These are phyloP conservation scores for Oceanodroma leucorhoa DNA, from an alignment of 2,797 vertebrate species.

Conservation along the genomic window DNA sequence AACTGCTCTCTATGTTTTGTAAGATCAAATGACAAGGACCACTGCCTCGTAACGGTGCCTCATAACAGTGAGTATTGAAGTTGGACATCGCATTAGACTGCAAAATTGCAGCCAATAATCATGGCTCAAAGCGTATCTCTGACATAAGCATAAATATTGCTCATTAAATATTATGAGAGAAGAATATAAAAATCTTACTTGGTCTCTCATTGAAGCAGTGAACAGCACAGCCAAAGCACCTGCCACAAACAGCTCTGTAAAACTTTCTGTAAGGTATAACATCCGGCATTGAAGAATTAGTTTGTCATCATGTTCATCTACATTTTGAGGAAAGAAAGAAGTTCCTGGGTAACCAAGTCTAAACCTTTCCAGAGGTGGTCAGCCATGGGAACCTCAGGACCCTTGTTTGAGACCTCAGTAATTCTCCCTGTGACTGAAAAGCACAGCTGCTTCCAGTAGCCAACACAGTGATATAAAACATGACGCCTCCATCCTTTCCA, in stretches of 20 bases:
- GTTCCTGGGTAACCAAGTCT: neutral
- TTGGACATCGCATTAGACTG: neutral
- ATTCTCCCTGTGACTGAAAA: neutral
- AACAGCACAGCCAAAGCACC: constrained; percentile 7
- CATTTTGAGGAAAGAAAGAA: neutral
- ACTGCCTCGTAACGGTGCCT: neutral
- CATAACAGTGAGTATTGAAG: neutral
- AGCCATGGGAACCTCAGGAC: neutral
- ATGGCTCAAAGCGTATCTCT: neutral
- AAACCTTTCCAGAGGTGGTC: neutral
- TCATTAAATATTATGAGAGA: constrained; percentile 56
- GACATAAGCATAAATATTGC: constrained; percentile 35
- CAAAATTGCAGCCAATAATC: constrained; percentile 34
- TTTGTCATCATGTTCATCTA: neutral
- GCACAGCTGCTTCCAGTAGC: neutral
- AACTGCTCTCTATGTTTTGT: neutral
- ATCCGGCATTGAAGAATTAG: neutral
- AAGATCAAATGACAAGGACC: neutral
- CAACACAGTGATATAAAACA: neutral
- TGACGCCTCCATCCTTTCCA: neutral
- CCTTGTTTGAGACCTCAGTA: neutral
- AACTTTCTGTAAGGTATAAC: neutral
- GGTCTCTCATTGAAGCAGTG: neutral
- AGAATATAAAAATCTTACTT: constrained; percentile 31
- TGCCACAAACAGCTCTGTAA: neutral